phyloP scores from a whole-genome alignment of 2,113 vertebrate genomes.

The Dunckerocampus dactyliophorus region DNA sequence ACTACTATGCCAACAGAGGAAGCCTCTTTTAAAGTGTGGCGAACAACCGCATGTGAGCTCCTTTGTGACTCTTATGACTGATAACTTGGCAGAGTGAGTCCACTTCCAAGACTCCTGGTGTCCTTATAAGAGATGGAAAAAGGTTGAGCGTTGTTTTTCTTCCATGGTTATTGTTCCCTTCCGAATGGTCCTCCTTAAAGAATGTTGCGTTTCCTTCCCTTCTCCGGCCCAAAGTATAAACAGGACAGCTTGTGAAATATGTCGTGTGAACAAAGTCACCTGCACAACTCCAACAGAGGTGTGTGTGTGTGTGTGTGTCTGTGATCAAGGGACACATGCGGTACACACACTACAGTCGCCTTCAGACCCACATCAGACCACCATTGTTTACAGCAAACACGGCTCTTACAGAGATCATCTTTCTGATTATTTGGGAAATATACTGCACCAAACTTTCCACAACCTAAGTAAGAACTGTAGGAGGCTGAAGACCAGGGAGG shows the following conservation, averaged over 20 bases:
- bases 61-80: background rate
- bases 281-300: slow-evolving; percentile 17
- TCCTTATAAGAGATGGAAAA: slow-evolving; percentile 48
- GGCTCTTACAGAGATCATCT: too few species aligned
- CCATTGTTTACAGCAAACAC: too few species aligned
- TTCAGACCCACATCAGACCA: too few species aligned
- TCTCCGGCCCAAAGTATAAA: slow-evolving; percentile 34
- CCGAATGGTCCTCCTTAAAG: slow-evolving; percentile 58
- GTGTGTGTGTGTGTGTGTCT: background rate
- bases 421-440: too few species aligned
- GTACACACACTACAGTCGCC: background rate
- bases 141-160: slow-evolving; percentile 59
- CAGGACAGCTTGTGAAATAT: slow-evolving; percentile 50
- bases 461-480: too few species aligned
- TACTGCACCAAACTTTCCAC: too few species aligned
- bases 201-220: slow-evolving; percentile 69
- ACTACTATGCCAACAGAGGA: too few species aligned
- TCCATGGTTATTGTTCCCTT: slow-evolving; percentile 61
- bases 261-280: slow-evolving; percentile 33
- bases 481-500: too few species aligned
- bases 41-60: too few species aligned
- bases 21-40: too few species aligned
- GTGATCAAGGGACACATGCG: background rate
- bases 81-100: background rate
- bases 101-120: slow-evolving; percentile 1